Base-by-base conservation (phyloP, 2,797 vertebrate genomes). In the Chelonia mydas region DNA sequence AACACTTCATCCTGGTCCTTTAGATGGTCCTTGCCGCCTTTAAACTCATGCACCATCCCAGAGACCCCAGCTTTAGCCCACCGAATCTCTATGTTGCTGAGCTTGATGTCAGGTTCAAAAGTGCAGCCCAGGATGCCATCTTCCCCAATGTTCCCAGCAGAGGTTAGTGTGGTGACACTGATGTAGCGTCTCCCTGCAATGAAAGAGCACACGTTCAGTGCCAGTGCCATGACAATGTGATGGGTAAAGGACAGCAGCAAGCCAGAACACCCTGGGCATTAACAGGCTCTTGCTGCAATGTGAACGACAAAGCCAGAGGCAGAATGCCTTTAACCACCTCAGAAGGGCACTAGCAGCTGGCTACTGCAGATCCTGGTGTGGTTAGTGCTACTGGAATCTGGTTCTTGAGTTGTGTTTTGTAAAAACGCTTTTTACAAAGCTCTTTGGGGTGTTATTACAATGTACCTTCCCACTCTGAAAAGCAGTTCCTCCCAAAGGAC, bases 11-110 rank as follows among this genome's bases (percentile, higher is more conserved):
- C 97, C 97, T 99, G 99, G 33, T 97, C 81, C 6, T 76, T 74
- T 16, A 99, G 98, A 3, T 96, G 87, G 0, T 97, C 97, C 45
- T 97, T 98, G 41, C 98, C 98, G 0, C 97, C 87, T 84, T 93
- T 84, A 45, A 98, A 99, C 57, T 97, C 94, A 0, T 99, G 99
- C n/a, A 99, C 99, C 7, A 97, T 74, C 7, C 98, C 98, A 0
- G 54, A 94, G 5, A 98, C 55, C 0, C 96, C 98, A 0, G 68
- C 94, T 97, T 98, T 99, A 91, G 91, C 86, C 99, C 99, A 99
- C 49, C 92, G 98, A 90, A 99, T 98, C 0, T 93, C 95, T 37
- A 98, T 96, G 7, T 96, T 93, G 8, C 95, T 92, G 88, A 97
- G 82, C 31, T 0, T 31, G 90, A 97, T 87, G 59, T 97, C 94